Evolutionary conservation across 2,797 vertebrate species (phyloP).

Genomic region (Aselliscus stoliczkanus): DNA sequence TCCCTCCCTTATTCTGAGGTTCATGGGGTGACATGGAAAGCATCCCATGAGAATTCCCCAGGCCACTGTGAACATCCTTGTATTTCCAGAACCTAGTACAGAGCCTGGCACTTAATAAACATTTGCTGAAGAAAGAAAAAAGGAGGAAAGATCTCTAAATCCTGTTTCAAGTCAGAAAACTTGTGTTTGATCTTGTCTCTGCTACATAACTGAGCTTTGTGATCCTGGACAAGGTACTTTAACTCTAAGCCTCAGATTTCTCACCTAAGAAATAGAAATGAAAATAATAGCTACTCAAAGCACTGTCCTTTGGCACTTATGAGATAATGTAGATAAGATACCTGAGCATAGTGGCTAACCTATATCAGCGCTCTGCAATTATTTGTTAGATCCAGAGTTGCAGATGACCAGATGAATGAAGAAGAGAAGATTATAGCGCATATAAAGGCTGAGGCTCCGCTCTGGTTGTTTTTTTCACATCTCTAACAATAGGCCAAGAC

Average conservation of each 20-base stretch:
- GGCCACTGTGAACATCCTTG: background rate
- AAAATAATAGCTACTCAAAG: background rate
- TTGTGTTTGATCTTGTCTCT: background rate
- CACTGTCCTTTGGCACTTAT: background rate
- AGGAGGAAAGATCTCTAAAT: background rate
- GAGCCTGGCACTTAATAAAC: background rate
- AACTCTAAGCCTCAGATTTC: background rate
- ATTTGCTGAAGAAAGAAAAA: background rate
- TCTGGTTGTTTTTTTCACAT: background rate
- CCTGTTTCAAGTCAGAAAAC: background rate
- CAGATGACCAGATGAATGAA: background rate
- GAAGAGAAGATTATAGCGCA: background rate
- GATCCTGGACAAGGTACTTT: background rate
- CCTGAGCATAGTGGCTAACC: background rate
- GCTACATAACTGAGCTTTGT: background rate
- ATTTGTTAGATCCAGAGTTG: background rate
- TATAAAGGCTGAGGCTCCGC: background rate
- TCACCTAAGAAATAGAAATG: slow-evolving; percentile 4
- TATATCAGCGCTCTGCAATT: background rate
- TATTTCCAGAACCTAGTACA: background rate
- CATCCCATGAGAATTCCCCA: background rate
- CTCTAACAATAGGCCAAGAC: background rate
- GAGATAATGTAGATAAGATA: background rate
- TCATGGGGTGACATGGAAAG: background rate
- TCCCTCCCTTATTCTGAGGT: background rate